Percentiles rank a stretch among this genome's conserved stretches.
Evolutionary conservation across 2,888 invertebrate species (phyloP).

Genomic region (Sarcophaga subvicina): DNA sequence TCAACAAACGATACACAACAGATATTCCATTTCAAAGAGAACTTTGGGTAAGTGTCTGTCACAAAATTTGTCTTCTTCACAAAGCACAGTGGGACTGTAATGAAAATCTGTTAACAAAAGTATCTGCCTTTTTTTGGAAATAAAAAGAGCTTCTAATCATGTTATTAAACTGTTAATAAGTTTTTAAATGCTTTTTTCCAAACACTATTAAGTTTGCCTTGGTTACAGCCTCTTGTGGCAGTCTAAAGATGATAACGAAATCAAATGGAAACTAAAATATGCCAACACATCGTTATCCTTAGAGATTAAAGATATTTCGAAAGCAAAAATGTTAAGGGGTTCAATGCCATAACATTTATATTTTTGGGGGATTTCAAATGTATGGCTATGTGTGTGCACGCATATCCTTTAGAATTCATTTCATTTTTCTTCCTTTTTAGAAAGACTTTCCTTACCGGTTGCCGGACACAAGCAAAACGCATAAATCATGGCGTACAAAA

Average conservation of each 20-base stretch:
- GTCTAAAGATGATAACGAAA: not conserved
- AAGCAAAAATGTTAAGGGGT: slow-evolving; percentile 8
- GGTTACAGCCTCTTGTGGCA: too few relatives aligned
- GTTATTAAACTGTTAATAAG: too few relatives aligned
- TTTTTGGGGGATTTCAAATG: not conserved
- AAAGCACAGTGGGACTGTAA: too few relatives aligned
- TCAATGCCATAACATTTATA: slow-evolving; percentile 22
- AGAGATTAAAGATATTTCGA: slow-evolving; percentile 22
- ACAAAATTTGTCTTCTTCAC: not conserved
- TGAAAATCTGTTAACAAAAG: too few relatives aligned
- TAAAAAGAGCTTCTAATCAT: too few relatives aligned
- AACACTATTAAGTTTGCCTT: too few relatives aligned
- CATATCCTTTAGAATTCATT: not conserved
- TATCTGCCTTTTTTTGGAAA: too few relatives aligned
- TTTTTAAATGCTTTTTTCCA: too few relatives aligned
- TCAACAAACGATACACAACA: not conserved
- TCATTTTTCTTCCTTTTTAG: not conserved
- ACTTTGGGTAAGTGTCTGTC: slow-evolving; percentile 19
- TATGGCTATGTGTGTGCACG: not conserved
- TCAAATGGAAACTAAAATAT: not conserved
- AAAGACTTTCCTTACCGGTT: not conserved
- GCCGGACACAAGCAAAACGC: slow-evolving; percentile 21
- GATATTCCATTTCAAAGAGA: not conserved
- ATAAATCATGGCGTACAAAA: slow-evolving; percentile 37
- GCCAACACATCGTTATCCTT: slow-evolving; percentile 39